Evolutionary conservation across 2,888 invertebrate genomes (phyloP), one percentile per base, ranked within the genome.

Genomic region (Parnassius smintheus): DNA sequence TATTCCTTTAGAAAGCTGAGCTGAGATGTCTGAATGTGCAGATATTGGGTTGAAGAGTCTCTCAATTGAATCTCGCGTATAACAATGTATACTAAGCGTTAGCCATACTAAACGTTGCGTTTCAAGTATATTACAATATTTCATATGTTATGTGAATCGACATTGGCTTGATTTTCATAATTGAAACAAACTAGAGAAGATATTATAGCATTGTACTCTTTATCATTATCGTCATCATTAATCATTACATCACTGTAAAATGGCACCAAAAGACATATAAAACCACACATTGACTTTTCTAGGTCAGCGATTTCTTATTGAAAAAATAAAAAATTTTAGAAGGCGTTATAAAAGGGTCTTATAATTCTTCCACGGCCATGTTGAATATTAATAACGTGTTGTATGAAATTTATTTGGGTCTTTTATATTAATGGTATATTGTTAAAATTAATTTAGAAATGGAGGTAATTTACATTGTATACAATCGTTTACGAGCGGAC

Each of bases 1-100:
- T 57, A 67, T 67, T 67, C 66, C 63, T 65, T 67, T 61, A 61
- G 65, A 58, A 59, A 48, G 51, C 56, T 50, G 11, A 48, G 18
- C 48, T 2, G 7, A 35, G 46, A 22, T 44, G 52, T 42, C 55
- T 46, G 48, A 48, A 48, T 61, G 50, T 62, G 60, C 59, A 62
- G 48, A 52, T 9, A 13, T 53, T 45, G 46, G 9, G 53, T 59
- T 53, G 48, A 35, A 46, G 59, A 45, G 45, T 9, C 12, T 12
- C 42, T 22, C 44, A 52, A 35, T 52, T 1, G n/a, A 48, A 48
- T 13, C 48, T 1, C 11, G 48, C 18, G 18, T 48, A 48, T 8
- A 48, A 13, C n/a, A 48, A 18, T 12, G 13, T 48, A 13, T 48
- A 48, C 4, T 48, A 8, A 18, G 18, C 18, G 18, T 18, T 48